Conservation (phyloP, 2,888 invertebrate genomes). For the Spodoptera picta region DNA sequence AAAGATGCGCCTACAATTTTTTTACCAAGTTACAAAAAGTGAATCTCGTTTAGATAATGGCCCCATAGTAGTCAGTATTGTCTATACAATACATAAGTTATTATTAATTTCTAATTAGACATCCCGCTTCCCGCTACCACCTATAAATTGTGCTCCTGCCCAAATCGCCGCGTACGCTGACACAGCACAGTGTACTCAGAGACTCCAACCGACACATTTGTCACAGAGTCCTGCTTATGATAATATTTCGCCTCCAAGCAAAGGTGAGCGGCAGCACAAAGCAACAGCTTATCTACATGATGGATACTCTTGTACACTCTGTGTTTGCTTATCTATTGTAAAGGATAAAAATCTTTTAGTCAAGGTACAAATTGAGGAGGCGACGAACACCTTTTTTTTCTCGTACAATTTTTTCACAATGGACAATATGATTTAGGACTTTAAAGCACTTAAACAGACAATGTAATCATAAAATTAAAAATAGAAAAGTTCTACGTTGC, state of each 20-base stretch:
- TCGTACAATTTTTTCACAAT: no score
- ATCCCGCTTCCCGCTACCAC: constrained; percentile 19
- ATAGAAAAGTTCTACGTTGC: neutral
- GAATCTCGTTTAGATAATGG: no score
- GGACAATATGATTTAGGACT: no score
- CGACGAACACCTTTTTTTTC: neutral
- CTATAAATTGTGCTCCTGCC: constrained; percentile 22
- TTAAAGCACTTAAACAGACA: no score
- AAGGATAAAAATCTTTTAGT: constrained; percentile 30
- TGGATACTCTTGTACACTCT: constrained; percentile 35
- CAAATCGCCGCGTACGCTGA: constrained; percentile 44
- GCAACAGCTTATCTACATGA: constrained; percentile 51
- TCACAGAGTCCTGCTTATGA: constrained; percentile 58
- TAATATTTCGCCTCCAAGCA: constrained; percentile 55
- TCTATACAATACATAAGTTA: no score
- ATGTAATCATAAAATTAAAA: no score
- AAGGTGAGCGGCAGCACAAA: constrained; percentile 43
- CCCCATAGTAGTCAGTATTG: no score
- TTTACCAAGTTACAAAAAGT: neutral
- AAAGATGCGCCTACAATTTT: neutral
- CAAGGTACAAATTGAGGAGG: constrained; percentile 27
- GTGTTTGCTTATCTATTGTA: constrained; percentile 36
- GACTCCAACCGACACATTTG: constrained; percentile 63
- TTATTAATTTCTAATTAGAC: no score
- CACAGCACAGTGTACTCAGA: constrained; percentile 40